Evolutionary conservation across 2,888 invertebrate species (phyloP).

Genomic region (Chromoteleia sp.): DNA sequence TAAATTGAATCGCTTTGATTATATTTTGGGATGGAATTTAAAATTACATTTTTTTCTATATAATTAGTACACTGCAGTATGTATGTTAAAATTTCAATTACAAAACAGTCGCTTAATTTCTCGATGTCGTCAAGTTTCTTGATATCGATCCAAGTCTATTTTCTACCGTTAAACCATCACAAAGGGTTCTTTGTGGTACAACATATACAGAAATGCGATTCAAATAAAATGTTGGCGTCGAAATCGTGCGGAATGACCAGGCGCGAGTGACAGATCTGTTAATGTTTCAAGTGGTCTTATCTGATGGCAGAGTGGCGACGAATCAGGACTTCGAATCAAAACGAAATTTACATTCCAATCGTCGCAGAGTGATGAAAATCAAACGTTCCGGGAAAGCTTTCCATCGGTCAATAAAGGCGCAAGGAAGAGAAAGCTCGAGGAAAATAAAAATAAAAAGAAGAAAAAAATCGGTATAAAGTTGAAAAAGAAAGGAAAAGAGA

Average conservation of each 20-base stretch:
- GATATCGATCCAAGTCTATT: constrained; percentile 46
- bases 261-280: constrained; percentile 53
- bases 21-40: too few species aligned
- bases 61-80: too few species aligned
- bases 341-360: constrained; percentile 55
- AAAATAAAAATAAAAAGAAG: not conserved
- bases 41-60: too few species aligned
- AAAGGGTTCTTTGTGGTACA: constrained; percentile 40
- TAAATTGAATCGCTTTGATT: too few species aligned
- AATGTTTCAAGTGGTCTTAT: constrained; percentile 50
- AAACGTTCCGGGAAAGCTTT: constrained; percentile 25
- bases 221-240: constrained; percentile 44
- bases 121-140: constrained; percentile 6
- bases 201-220: constrained; percentile 28
- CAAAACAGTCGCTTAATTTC: too few species aligned
- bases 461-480: not conserved
- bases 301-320: constrained; percentile 41
- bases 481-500: constrained; percentile 3
- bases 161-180: constrained; percentile 10
- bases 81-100: too few species aligned
- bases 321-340: constrained; percentile 35
- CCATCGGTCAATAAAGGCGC: not conserved
- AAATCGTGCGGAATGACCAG: constrained; percentile 25
- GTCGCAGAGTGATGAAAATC: constrained; percentile 30
- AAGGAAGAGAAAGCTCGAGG: not conserved